These are phyloP conservation scores for Cavia porcellus DNA, from an alignment of 2,113 vertebrate species.

Conservation along the genomic window DNA sequence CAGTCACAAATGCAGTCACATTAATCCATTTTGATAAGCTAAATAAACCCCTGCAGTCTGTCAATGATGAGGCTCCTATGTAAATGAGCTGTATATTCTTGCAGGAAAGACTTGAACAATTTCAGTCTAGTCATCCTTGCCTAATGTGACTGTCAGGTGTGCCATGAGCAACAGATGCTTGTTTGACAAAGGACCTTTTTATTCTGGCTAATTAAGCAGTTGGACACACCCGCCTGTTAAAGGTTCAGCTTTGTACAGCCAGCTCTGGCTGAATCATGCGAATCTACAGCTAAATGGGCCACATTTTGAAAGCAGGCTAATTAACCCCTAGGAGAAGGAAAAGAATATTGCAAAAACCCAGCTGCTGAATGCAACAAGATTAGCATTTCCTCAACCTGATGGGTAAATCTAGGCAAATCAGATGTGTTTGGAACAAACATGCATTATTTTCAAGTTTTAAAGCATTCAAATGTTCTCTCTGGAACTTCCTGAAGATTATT, in stretches of 20 bases:
- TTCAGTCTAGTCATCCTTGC: slow-evolving; percentile 85
- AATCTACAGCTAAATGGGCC: slow-evolving; percentile 86
- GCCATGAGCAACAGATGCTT: slow-evolving; percentile 88
- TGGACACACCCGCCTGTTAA: slow-evolving; percentile 88
- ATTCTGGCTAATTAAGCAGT: slow-evolving; percentile 90
- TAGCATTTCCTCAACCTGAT: slow-evolving; percentile 85
- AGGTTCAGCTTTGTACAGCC: slow-evolving; percentile 83
- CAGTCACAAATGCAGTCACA: slow-evolving; percentile 74
- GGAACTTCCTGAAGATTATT: slow-evolving; percentile 80
- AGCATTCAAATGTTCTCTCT: slow-evolving; percentile 68
- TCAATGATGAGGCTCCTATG: slow-evolving; percentile 67
- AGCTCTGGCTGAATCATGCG: slow-evolving; percentile 81
- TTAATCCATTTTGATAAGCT: slow-evolving; percentile 81
- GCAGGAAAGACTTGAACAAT: slow-evolving; percentile 78
- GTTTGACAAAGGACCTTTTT: slow-evolving; percentile 88
- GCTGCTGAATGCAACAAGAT: slow-evolving; percentile 87
- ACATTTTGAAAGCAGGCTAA: slow-evolving; percentile 88
- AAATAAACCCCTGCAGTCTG: slow-evolving; percentile 80
- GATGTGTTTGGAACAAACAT: slow-evolving; percentile 82
- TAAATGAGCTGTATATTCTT: slow-evolving; percentile 78
- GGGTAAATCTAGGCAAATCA: slow-evolving; percentile 79
- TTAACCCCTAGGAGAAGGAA: slow-evolving; percentile 85
- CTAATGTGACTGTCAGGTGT: slow-evolving; percentile 88
- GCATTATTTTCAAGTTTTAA: slow-evolving; percentile 76
- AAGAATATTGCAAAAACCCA: slow-evolving; percentile 84